These are phyloP conservation scores for Cheilosia pagana DNA, from an alignment of 2,888 invertebrate species.

Conservation along the genomic window DNA sequence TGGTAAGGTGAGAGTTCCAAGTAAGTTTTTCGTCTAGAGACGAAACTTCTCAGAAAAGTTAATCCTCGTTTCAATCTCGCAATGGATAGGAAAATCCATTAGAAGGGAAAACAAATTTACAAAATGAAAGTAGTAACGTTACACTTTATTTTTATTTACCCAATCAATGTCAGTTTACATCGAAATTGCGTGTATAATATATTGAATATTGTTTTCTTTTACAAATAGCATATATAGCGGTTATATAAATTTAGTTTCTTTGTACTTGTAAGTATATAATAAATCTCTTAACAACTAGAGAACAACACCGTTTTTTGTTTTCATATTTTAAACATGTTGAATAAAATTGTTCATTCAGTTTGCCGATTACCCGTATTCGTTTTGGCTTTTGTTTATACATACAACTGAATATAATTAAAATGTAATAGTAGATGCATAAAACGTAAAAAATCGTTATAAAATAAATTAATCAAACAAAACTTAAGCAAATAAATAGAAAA, in stretches of 20 bases:
- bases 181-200: constrained; percentile 29
- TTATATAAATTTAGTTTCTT: constrained; percentile 40
- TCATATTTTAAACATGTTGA: constrained; percentile 4
- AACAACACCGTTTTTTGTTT: constrained; percentile 1
- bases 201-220: not conserved
- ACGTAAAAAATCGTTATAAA: constrained; percentile 9
- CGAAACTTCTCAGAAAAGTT: too few species aligned
- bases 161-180: constrained; percentile 39
- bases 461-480: constrained; percentile 44
- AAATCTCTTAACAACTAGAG: constrained; percentile 37
- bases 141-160: constrained; percentile 35
- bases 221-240: constrained; percentile 22
- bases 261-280: constrained; percentile 54
- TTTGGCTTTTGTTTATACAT: constrained; percentile 57
- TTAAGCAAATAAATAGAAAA: constrained; percentile 26
- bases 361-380: constrained; percentile 63
- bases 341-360: constrained; percentile 38
- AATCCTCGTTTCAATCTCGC: too few species aligned
- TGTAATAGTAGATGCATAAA: constrained; percentile 16
- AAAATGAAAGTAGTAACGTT: not conserved
- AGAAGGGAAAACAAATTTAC: not conserved
- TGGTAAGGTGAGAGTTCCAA: too few species aligned
- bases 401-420: constrained; percentile 25
- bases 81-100: too few species aligned
- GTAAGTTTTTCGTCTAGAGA: too few species aligned